Percentiles rank a stretch among this genome's conserved stretches.
Conservation (phyloP, 1,140 invertebrate genomes). For the Pseudoatta argentina region DNA sequence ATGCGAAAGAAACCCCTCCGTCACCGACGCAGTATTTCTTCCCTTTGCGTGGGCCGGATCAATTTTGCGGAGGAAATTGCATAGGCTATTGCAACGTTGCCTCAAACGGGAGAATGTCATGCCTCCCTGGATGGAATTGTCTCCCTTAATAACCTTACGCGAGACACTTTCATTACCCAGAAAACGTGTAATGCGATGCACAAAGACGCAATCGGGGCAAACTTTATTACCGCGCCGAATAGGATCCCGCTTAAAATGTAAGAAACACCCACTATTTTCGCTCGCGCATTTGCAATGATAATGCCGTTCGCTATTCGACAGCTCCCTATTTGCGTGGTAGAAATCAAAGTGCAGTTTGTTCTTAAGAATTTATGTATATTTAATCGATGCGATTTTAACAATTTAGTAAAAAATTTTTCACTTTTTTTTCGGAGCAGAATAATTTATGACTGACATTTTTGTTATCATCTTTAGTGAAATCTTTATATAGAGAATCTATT, state of each 20-base stretch:
- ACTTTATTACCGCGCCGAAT: slow-evolving; percentile 48
- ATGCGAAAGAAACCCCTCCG: slow-evolving; percentile 26
- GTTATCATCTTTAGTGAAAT: neutral
- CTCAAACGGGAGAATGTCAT: slow-evolving; percentile 62
- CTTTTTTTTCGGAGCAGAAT: neutral
- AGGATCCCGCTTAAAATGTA: slow-evolving; percentile 31
- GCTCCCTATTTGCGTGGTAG: neutral
- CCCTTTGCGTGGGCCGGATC: slow-evolving; percentile 49
- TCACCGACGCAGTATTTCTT: slow-evolving; percentile 37
- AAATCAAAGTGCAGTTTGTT: slow-evolving; percentile 6
- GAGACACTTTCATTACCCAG: slow-evolving; percentile 56
- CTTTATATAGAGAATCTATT: neutral
- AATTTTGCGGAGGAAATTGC: slow-evolving; percentile 57
- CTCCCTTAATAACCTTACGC: slow-evolving; percentile 58
- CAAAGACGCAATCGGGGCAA: slow-evolving; percentile 45
- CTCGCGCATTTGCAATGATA: slow-evolving; percentile 35
- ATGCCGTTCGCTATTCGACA: slow-evolving; percentile 12
- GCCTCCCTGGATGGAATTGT: slow-evolving; percentile 41
- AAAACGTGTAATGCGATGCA: slow-evolving; percentile 54
- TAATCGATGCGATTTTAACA: neutral
- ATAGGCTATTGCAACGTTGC: slow-evolving; percentile 57
- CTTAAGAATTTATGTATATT: slow-evolving; percentile 6
- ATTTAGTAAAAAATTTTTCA: neutral
- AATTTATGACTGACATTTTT: neutral
- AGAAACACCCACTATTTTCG: slow-evolving; percentile 35